phyloP scores from a whole-genome alignment of 2,113 vertebrate species.

The Apaloderma vittatum region DNA sequence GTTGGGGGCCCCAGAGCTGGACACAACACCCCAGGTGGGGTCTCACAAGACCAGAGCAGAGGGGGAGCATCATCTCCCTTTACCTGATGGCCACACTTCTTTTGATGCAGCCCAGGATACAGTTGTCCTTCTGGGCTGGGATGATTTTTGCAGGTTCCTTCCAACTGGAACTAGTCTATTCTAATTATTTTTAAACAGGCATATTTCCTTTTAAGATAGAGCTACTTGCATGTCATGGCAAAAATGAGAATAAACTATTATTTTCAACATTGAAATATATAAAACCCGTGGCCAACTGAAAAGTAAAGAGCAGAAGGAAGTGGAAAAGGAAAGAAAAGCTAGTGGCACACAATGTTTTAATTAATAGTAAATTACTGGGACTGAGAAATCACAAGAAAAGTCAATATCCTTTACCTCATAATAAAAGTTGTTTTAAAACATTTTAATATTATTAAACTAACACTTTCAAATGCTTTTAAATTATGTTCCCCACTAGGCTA shows the following conservation, averaged over 20 bases:
- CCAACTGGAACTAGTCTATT: background rate
- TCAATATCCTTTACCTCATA: conserved; percentile 49
- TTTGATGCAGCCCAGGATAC: too few relatives aligned
- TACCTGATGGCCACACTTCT: too few relatives aligned
- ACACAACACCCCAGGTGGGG: too few relatives aligned
- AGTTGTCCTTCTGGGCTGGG: too few relatives aligned
- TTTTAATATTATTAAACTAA: conserved; percentile 39
- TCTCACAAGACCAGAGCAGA: too few relatives aligned
- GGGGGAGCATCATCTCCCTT: too few relatives aligned
- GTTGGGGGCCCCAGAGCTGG: too few relatives aligned
- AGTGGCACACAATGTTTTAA: conserved; percentile 53
- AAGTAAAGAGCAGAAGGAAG: conserved; percentile 1
- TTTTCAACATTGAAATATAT: background rate
- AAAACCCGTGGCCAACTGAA: background rate
- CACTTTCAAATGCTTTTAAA: conserved; percentile 15
- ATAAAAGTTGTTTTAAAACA: conserved; percentile 33
- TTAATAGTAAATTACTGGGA: conserved; percentile 49
- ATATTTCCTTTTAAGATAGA: background rate
- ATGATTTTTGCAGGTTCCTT: background rate
- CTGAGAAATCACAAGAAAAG: conserved; percentile 55
- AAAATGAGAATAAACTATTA: background rate
- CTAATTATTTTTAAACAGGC: background rate
- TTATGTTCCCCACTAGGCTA: background rate
- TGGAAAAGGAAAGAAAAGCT: conserved; percentile 25
- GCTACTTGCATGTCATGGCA: background rate